Percentiles rank a stretch among this genome's conserved stretches.
Conservation (phyloP, 2,797 vertebrate species). For the Kryptopterus vitreolus region DNA sequence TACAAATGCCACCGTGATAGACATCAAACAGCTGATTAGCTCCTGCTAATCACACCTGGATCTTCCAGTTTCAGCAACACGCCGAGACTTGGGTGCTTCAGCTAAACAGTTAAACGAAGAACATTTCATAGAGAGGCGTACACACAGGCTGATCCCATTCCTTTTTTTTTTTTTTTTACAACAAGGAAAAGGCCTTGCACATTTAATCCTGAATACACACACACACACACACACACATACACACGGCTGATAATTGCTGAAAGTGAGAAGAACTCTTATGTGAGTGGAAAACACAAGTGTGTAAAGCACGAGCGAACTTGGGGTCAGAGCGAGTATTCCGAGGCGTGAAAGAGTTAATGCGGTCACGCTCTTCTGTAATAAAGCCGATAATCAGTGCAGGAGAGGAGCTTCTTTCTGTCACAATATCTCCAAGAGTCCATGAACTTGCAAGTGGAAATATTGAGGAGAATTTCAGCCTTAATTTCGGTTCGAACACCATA, state of each 20-base stretch:
- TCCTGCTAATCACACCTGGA: slow-evolving; percentile 46
- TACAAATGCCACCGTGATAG: slow-evolving; percentile 51
- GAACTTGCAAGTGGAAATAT: slow-evolving; percentile 33
- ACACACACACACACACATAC: slow-evolving; percentile 18
- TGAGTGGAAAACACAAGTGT: slow-evolving; percentile 41
- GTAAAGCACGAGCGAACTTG: slow-evolving; percentile 46
- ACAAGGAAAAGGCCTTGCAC: slow-evolving; percentile 44
- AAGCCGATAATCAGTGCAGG: slow-evolving; percentile 43
- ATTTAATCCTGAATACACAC: slow-evolving; percentile 34
- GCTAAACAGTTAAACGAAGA: slow-evolving; percentile 23
- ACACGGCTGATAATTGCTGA: slow-evolving; percentile 48
- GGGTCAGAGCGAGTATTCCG: slow-evolving; percentile 58
- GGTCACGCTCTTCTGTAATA: slow-evolving; percentile 44
- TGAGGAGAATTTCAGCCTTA: slow-evolving; percentile 12
- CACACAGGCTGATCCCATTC: slow-evolving; percentile 28
- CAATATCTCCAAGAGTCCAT: slow-evolving; percentile 33
- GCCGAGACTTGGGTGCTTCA: slow-evolving; percentile 19
- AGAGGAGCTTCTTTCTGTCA: slow-evolving; percentile 34
- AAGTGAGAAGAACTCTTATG: slow-evolving; percentile 36
- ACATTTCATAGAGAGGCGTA: slow-evolving; percentile 14
- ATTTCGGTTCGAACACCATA: slow-evolving; percentile 37
- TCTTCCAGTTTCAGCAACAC: slow-evolving; percentile 8
- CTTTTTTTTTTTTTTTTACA: slow-evolving; percentile 33
- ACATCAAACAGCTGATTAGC: slow-evolving; percentile 45
- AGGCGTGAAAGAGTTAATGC: slow-evolving; percentile 52